phyloP scores from a whole-genome alignment of 2,113 vertebrate species.

The Turnix velox region DNA sequence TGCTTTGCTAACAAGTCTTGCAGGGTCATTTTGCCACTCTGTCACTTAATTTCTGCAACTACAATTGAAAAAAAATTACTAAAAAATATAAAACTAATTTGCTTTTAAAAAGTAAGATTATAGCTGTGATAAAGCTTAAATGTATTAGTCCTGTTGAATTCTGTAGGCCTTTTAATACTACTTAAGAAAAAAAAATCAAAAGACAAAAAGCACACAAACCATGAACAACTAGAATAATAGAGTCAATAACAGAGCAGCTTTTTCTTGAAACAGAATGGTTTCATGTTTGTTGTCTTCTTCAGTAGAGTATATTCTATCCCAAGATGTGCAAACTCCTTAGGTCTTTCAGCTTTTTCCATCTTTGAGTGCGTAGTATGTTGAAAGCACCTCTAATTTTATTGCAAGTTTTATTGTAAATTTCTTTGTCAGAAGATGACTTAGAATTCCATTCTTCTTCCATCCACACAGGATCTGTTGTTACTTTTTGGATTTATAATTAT shows the following conservation, averaged over 20 bases:
- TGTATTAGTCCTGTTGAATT: background rate
- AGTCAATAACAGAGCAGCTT: background rate
- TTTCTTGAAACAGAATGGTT: background rate
- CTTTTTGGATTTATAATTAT: background rate
- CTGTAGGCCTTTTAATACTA: background rate
- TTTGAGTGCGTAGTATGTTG: background rate
- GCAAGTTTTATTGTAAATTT: conserved; percentile 15
- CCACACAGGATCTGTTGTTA: background rate
- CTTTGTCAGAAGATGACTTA: background rate
- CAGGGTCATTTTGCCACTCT: background rate
- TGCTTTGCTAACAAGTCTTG: background rate
- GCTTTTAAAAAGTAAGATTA: background rate
- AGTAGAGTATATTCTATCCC: background rate
- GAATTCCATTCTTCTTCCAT: background rate
- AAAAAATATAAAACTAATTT: background rate
- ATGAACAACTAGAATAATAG: background rate
- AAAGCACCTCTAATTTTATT: background rate
- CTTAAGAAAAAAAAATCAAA: background rate
- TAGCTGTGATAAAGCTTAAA: background rate
- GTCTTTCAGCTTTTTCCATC: background rate
- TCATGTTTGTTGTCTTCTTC: background rate
- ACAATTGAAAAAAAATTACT: background rate
- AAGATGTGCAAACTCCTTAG: background rate
- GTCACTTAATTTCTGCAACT: background rate
- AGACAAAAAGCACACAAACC: background rate